Base-by-base conservation (phyloP, 2,888 invertebrate species). In the Mythimna albipuncta region DNA sequence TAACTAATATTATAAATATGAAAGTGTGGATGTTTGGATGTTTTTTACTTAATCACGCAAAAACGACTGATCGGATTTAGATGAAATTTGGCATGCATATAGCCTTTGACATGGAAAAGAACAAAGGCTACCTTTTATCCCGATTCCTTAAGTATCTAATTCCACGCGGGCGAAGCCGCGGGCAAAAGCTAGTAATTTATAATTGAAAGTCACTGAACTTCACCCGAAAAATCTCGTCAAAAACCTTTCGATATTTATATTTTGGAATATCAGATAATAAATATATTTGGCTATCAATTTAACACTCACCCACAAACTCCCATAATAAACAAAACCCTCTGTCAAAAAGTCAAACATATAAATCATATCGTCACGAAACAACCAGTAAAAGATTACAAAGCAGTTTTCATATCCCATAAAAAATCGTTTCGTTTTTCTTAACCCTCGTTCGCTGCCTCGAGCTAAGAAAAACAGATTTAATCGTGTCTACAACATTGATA, bases 401-500 rank as follows among this genome's bases (percentile, higher is more conserved):
- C 57, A 64, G 35, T 67, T 67, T 77, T 50, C 54, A 19, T 35
- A 54, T 64, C n/a, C 59, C 6, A 72, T 35, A 61, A 61, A 77
- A 76, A 63, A 64, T 38, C 61, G 16, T 16, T 41, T n/a, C 19
- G 41, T 13, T 67, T 77, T 50, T n/a, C 61, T 32, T n/a, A 41
- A 68, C 44, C 62, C 61, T 64, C 64, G 10, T 4, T 32, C 19
- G 1, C 55, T 32, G 65, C 75, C 70, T 72, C 19, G 38, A 38
- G 73, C 64, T 71, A 58, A 81, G 58, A 41, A 59, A 70, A 72
- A 72, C 64, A 82, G 68, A 82, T 73, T 70, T 38, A 69, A 76
- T 76, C 65, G 69, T 82, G 68, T 75, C 65, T 73, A 66, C 57
- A 72, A 59, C 61, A 65, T 72, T 72, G 72, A 71, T 82, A 77